Evolutionary conservation across 2,113 vertebrate genomes (phyloP), one percentile per base, ranked within the genome.

Genomic region (Nanorana parkeri): DNA sequence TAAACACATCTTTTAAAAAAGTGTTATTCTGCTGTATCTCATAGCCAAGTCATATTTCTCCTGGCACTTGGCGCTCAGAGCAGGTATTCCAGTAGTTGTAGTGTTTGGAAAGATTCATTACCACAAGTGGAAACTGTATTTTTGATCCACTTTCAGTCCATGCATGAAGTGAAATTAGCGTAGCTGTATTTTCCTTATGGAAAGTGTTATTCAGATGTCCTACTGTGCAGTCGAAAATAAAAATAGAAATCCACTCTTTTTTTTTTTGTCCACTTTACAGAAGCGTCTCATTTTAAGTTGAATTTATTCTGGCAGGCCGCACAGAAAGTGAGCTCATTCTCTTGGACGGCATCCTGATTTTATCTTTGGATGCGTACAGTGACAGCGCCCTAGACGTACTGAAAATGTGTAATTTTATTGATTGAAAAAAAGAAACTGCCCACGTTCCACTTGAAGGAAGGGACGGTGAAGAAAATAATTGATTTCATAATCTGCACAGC

Each of bases 141-240:
- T 56, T 68, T 1, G 61, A 58, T 67, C 41, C 65, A 56, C 77
- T n/a, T 17, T 8, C 47, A 55, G 7, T 11, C 36, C 56, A 36
- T 63, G 26, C 11, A 66, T 74, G 51, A 55, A 56, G 26, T 67
- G 24, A 41, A 74, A 74, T 54, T 23, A 71, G 17, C 4, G 36
- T 23, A 47, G 47, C 26, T 55, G 41, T 24, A 56, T 67, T 74
- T 82, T 82, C 69, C 69, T 51, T 41, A 74, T 82, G 80, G 80
- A 82, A 82, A 82, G 61, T 82, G 69, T 82, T 82, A 75, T 82
- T 66, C 80, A 82, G 69, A 32, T 58, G 78, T 74, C 69, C 69
- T 75, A 74, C 68, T 56, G 71, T 24, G 69, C 71, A 72, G 56
- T 29, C 10, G 61, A 47, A 75, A 54, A 68, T 71, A 4, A 52